Conservation (phyloP, 2,113 vertebrate species). For the Thunnus thynnus region DNA sequence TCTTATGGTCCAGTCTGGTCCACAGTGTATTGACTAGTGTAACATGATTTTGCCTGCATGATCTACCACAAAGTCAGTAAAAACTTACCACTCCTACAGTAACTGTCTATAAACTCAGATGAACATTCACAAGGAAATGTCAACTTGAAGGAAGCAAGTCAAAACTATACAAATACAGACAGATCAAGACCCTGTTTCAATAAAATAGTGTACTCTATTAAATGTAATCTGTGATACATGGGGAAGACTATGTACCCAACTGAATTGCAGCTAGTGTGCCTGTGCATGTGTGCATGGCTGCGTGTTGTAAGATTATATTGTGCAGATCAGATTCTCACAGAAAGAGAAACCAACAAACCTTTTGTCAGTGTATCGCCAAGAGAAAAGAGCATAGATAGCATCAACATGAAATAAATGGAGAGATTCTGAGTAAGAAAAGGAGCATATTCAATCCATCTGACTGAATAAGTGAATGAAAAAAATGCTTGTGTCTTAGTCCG, state of each 20-base stretch:
- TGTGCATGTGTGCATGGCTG: background rate
- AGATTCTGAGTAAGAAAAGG: conserved; percentile 8
- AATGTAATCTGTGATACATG: conserved; percentile 40
- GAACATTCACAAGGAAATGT: background rate
- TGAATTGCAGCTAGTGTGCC: conserved; percentile 11
- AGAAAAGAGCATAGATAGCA: conserved; percentile 8
- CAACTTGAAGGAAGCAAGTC: background rate
- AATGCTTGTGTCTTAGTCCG: background rate
- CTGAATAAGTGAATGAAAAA: background rate
- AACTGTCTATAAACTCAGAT: too few relatives aligned
- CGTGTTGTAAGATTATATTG: conserved; percentile 51
- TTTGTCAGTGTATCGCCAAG: background rate
- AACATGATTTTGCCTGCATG: too few relatives aligned
- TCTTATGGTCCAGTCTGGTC: too few relatives aligned
- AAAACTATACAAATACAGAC: background rate
- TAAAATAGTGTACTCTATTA: conserved; percentile 2
- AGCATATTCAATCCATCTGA: background rate
- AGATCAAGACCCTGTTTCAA: conserved; percentile 21
- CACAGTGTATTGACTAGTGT: too few relatives aligned
- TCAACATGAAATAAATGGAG: background rate
- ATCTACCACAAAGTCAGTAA: too few relatives aligned
- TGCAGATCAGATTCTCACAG: conserved; percentile 44
- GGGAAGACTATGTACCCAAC: conserved; percentile 22
- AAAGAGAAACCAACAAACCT: conserved; percentile 7
- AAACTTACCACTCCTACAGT: too few relatives aligned